Percentiles rank a stretch among this genome's conserved stretches.
phyloP scores from a whole-genome alignment of 2,113 vertebrate species.

The Lynx canadensis region DNA sequence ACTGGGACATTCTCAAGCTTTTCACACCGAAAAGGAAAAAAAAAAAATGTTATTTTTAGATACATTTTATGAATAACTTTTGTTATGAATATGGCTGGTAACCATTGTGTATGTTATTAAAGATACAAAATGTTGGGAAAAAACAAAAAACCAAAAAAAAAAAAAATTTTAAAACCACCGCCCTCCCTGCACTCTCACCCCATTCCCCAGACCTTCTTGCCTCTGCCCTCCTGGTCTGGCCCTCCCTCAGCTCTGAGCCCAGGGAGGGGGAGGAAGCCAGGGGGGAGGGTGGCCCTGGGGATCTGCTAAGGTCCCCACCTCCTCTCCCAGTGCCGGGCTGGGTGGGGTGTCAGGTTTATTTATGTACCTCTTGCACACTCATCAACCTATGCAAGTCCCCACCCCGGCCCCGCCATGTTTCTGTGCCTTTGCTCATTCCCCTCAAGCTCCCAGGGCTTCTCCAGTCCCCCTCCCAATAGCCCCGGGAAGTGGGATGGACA shows the following conservation, averaged over 20 bases:
- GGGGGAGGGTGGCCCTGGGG: conserved; percentile 63
- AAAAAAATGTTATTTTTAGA: conserved; percentile 89
- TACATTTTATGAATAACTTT: conserved; percentile 90
- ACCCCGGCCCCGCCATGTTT: conserved; percentile 77
- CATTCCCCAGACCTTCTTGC: conserved; percentile 60
- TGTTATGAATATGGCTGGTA: conserved; percentile 90
- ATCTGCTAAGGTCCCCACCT: conserved; percentile 64
- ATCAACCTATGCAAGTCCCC: conserved; percentile 83
- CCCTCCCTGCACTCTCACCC: conserved; percentile 69
- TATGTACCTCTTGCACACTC: conserved; percentile 83
- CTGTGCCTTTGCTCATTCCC: conserved; percentile 80
- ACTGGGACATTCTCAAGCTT: conserved; percentile 81
- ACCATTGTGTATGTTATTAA: conserved; percentile 88
- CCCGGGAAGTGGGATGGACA: conserved; percentile 62
- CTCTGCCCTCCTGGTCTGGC: conserved; percentile 64
- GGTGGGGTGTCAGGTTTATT: conserved; percentile 83
- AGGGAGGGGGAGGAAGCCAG: conserved; percentile 63
- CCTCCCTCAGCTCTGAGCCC: conserved; percentile 64
- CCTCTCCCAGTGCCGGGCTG: conserved; percentile 81
- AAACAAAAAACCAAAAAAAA: conserved; percentile 77
- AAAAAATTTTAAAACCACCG: conserved; percentile 64
- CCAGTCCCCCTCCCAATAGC: conserved; percentile 43
- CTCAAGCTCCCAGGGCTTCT: conserved; percentile 68
- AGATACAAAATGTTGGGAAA: conserved; percentile 83
- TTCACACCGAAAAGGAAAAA: conserved; percentile 83